Base-by-base conservation (phyloP, 2,797 vertebrate species). In the Ctenopoma multispine region DNA sequence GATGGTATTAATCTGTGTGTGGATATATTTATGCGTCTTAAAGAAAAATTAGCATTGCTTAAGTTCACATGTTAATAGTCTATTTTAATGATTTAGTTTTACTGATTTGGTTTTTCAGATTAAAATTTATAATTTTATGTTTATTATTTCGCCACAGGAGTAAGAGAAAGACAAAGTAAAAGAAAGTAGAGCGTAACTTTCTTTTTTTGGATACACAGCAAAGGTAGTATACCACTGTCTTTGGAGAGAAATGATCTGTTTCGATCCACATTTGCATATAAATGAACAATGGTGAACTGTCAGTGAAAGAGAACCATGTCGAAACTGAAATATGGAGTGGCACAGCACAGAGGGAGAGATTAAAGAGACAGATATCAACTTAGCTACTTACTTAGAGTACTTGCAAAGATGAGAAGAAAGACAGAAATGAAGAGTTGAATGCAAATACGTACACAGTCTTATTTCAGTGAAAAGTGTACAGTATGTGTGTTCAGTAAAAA, bases 221-320 rank as follows among this genome's bases (percentile, higher is more conserved):
- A 80, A 76, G 64, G 69, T 69, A 60, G 63, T 73, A 57, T 11
- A 21, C 64, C 56, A 74, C 64, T 53, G 44, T 80, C 80, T 79
- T 80, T 43, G 51, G 60, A 77, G 69, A 54, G 50, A 81, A 90
- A 87, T 79, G 48, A 87, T 89, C 79, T 73, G 69, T 73, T 71
- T 71, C 71, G 69, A 47, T 79, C 61, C 60, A 64, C 84, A 92
- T 90, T 91, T 92, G 83, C 85, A 90, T 90, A 80, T 88, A 90
- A 90, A 91, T 88, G 82, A 90, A 80, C 58, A 69, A 70, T 69
- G 66, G 69, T 79, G 76, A 88, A 83, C 76, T 83, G 80, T 82
- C 74, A 84, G 73, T 23, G 56, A 79, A 77, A 69, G 74, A 69
- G 60, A 73, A 77, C 27, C 67, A 80, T 61, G 83, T 69, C 10